phyloP scores from a whole-genome alignment of 2,797 vertebrate species.

The Notamacropus eugenii region DNA sequence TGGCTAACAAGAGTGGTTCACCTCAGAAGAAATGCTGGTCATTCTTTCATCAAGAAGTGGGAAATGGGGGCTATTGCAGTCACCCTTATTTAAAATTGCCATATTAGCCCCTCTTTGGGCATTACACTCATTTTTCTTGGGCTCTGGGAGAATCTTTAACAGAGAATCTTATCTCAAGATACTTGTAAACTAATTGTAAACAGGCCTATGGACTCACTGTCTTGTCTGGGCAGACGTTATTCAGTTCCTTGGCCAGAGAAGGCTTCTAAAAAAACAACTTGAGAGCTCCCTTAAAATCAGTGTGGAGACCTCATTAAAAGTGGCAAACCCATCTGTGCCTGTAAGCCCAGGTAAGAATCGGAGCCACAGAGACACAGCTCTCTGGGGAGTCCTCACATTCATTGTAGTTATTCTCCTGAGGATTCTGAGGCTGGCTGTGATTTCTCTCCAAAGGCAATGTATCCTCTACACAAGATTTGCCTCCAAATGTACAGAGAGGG shows the following conservation, averaged over 20 bases:
- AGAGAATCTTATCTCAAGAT: fast-evolving
- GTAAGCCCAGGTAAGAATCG: not conserved
- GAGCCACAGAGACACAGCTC: not conserved
- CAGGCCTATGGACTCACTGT: not conserved
- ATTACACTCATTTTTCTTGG: slow-evolving; percentile 1
- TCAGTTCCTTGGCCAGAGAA: not conserved
- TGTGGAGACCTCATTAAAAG: not conserved
- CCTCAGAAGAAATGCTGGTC: not conserved
- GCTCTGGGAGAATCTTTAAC: not conserved
- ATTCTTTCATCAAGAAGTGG: slow-evolving; percentile 3
- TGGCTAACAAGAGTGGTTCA: slow-evolving; percentile 18
- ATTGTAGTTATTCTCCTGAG: not conserved
- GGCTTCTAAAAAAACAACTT: not conserved
- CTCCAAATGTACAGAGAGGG: not conserved
- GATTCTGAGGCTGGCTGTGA: not conserved
- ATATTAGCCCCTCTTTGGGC: too few relatives aligned
- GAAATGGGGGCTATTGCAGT: slow-evolving; percentile 9
- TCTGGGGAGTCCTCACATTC: not conserved
- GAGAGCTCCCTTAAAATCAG: not conserved
- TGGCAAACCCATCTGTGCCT: not conserved
- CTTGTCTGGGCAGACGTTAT: not conserved
- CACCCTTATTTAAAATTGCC: not conserved
- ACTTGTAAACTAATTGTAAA: not conserved
- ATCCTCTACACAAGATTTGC: not conserved
- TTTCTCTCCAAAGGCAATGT: not conserved